phyloP scores from a whole-genome alignment of 2,888 invertebrate species.

The Pachymerium ferrugineum region DNA sequence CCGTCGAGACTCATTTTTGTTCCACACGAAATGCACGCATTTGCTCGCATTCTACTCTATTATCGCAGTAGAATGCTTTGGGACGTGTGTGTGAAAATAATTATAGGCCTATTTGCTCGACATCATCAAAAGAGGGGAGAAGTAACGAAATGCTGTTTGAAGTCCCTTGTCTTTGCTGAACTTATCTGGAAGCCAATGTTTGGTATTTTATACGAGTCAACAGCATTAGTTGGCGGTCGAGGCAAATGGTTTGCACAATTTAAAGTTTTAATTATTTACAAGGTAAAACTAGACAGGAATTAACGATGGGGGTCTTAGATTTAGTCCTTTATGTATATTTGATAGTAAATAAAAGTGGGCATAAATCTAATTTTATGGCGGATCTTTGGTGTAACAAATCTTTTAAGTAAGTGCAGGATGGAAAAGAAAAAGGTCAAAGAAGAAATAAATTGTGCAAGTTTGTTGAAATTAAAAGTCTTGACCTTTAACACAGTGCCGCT shows the following conservation, averaged over 20 bases:
- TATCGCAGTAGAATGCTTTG: conserved; percentile 10
- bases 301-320: conserved; percentile 14
- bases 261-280: conserved; percentile 11
- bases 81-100: conserved; percentile 9
- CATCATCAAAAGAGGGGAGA: neutral
- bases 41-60: neutral
- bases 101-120: conserved; percentile 23
- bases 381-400: conserved; percentile 5
- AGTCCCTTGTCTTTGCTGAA: conserved; percentile 3
- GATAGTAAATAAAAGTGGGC: conserved; percentile 1
- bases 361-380: neutral
- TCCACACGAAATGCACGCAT: neutral
- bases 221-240: conserved; percentile 18
- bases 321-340: conserved; percentile 20
- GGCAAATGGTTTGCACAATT: conserved; percentile 13
- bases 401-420: conserved; percentile 17
- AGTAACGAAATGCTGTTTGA: neutral
- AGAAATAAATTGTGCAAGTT: conserved; percentile 11
- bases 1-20: conserved; percentile 9
- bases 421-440: conserved; percentile 12
- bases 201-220: neutral
- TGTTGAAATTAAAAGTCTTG: conserved; percentile 19
- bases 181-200: neutral
- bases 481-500: neutral
- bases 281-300: conserved; percentile 8